Conservation (phyloP, 2,113 vertebrate genomes). For the Scomber scombrus region DNA sequence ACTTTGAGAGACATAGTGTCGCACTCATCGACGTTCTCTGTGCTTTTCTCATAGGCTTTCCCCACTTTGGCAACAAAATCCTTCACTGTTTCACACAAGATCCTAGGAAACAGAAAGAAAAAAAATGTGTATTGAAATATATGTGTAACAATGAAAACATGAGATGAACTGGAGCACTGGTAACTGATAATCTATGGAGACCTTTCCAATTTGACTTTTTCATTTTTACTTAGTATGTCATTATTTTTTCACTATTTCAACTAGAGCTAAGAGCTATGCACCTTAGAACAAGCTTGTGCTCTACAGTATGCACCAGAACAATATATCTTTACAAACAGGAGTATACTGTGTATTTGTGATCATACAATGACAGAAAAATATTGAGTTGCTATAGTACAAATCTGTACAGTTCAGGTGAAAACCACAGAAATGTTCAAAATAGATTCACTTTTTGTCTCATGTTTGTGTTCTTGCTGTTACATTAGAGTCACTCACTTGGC, state of each 20-base stretch:
- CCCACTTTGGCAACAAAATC: conserved; percentile 98
- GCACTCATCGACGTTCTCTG: conserved; percentile 91
- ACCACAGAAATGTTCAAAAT: too few relatives aligned
- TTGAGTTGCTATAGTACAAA: not conserved
- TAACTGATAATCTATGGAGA: too few relatives aligned
- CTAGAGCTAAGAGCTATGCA: too few relatives aligned
- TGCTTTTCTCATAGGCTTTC: conserved; percentile 91
- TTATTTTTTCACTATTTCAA: too few relatives aligned
- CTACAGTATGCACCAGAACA: too few relatives aligned
- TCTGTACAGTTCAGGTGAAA: too few relatives aligned
- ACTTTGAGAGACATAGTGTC: conserved; percentile 94
- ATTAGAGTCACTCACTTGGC: conserved; percentile 89
- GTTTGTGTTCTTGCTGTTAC: not conserved
- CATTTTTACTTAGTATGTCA: too few relatives aligned
- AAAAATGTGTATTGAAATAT: not conserved
- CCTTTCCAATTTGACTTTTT: too few relatives aligned
- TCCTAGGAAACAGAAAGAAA: conserved; percentile 76
- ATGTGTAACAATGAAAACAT: too few relatives aligned
- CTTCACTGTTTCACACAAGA: conserved; percentile 97
- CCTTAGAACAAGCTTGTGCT: too few relatives aligned
- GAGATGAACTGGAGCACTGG: too few relatives aligned
- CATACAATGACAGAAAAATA: not conserved
- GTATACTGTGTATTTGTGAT: not conserved
- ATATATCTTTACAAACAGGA: not conserved
- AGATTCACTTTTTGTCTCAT: too few relatives aligned